Conservation (phyloP, 2,113 vertebrate genomes). For the Trichechus manatus region DNA sequence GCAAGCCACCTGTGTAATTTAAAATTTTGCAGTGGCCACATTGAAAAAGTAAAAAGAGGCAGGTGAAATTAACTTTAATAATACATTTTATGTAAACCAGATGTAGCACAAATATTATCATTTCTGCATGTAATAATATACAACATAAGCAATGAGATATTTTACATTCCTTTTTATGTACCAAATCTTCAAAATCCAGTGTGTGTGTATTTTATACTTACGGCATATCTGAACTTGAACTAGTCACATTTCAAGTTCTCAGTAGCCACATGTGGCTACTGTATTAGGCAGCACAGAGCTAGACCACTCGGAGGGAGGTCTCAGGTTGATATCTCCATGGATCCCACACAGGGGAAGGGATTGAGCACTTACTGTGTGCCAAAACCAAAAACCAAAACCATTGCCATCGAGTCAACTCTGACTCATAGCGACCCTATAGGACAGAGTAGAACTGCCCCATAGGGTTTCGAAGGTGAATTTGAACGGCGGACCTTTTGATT, state of each 20-base stretch:
- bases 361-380: neutral
- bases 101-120: neutral
- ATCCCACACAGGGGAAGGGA: neutral
- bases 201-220: neutral
- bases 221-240: rapidly evolving
- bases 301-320: neutral
- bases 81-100: neutral
- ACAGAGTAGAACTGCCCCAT: no score
- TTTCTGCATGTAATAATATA: neutral
- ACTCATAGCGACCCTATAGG: no score
- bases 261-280: rapidly evolving
- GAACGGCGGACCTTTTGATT: no score
- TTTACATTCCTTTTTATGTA: neutral
- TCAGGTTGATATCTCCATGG: no score
- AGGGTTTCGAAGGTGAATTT: no score
- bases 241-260: neutral
- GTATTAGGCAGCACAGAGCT: rapidly evolving
- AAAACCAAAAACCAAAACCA: no score
- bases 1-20: neutral
- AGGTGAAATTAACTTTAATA: conserved; percentile 14
- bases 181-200: neutral
- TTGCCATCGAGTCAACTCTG: no score
- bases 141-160: neutral
- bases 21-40: neutral
- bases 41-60: conserved; percentile 1